A percentile compares a stretch with the other conserved stretches of the same genome.
These are phyloP conservation scores for Tetrapedia diversipes DNA, from an alignment of 2,888 invertebrate genomes.

Conservation along the genomic window DNA sequence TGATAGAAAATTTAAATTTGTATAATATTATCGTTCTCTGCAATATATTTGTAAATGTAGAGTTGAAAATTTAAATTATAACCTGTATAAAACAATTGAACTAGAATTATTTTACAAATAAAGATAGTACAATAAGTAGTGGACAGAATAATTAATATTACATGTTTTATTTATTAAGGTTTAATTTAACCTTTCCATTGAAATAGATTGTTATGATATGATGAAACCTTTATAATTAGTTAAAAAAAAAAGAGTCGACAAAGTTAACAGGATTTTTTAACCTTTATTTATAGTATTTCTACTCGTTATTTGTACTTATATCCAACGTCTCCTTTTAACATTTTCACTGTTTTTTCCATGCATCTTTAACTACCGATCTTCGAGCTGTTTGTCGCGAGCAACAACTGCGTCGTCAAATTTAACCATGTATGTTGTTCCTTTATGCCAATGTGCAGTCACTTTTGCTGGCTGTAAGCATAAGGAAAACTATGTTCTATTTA, in stretches of 20 bases:
- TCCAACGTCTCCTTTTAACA: background rate
- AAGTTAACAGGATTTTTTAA: background rate
- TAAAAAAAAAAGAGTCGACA: background rate
- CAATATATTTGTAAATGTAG: slow-evolving; percentile 1
- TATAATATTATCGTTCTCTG: slow-evolving; percentile 1
- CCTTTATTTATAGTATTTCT: background rate
- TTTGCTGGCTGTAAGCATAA: slow-evolving; percentile 91
- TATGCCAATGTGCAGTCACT: slow-evolving; percentile 99
- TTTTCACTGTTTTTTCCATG: background rate
- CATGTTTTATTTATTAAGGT: background rate
- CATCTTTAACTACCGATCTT: slow-evolving; percentile 88
- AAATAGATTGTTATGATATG: background rate
- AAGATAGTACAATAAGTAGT: background rate
- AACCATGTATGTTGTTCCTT: slow-evolving; percentile 99
- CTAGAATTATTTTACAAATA: background rate
- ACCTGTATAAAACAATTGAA: no score
- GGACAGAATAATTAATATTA: background rate
- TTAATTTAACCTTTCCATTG: background rate
- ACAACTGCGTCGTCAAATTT: slow-evolving; percentile 98
- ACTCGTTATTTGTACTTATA: background rate
- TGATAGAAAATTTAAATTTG: slow-evolving; percentile 88
- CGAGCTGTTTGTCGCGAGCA: slow-evolving; percentile 94
- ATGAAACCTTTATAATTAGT: background rate
- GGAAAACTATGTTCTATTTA: background rate
- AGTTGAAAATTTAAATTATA: background rate